Conservation (phyloP, 1,140 invertebrate genomes). For the Metopolophium dirhodum region DNA sequence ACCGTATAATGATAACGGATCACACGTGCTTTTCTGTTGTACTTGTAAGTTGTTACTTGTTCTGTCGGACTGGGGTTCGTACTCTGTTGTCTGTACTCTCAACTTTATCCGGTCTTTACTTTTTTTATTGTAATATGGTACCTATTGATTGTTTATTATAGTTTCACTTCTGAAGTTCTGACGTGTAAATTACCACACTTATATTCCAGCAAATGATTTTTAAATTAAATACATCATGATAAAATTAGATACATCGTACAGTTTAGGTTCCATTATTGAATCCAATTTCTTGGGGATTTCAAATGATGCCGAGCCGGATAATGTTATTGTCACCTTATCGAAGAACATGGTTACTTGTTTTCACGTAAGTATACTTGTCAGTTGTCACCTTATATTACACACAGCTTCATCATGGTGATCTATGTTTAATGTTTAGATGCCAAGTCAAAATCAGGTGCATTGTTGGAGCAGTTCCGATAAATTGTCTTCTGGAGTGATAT, state of each 20-base stretch:
- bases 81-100: no score
- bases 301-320: slow-evolving; percentile 23
- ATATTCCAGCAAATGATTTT: background rate
- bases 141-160: no score
- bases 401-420: background rate
- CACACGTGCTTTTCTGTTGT: slow-evolving; percentile 25
- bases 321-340: slow-evolving; percentile 50
- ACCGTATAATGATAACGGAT: background rate
- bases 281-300: slow-evolving; percentile 50
- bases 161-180: no score
- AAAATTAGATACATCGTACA: slow-evolving; percentile 50
- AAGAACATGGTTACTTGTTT: slow-evolving; percentile 56
- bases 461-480: slow-evolving; percentile 56
- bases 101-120: no score
- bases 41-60: background rate
- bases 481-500: slow-evolving; percentile 49
- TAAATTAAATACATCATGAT: slow-evolving; percentile 37
- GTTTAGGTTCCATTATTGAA: slow-evolving; percentile 54
- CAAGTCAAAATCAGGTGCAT: slow-evolving; percentile 43
- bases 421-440: background rate
- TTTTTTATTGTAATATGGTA: no score
- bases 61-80: background rate
- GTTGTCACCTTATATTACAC: background rate
- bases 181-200: background rate
- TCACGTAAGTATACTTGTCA: slow-evolving; percentile 30